Evolutionary conservation across 2,113 vertebrate genomes (phyloP).

Genomic region (Athene noctua): DNA sequence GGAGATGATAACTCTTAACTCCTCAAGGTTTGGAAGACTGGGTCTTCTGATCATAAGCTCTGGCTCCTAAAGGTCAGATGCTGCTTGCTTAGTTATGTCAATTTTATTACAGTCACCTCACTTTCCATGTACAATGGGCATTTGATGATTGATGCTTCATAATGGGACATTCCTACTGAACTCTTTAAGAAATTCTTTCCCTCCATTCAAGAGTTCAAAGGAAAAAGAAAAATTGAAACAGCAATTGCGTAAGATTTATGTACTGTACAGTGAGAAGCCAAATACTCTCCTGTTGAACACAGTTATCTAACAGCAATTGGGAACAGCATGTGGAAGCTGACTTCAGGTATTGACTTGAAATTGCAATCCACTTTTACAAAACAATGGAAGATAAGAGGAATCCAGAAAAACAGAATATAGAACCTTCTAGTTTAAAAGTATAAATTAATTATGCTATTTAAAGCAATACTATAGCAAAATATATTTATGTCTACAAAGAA

Average conservation of each 20-base stretch:
- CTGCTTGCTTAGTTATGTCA: conserved; percentile 59
- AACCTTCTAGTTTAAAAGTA: neutral
- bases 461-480: neutral
- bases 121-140: conserved; percentile 53
- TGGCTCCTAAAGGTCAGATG: conserved; percentile 64
- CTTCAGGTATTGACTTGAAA: conserved; percentile 30
- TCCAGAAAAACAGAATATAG: neutral
- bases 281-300: conserved; percentile 42
- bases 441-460: neutral
- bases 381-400: neutral
- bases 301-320: conserved; percentile 41
- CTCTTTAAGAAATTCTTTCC: conserved; percentile 59
- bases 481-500: neutral
- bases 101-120: conserved; percentile 65
- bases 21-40: conserved; percentile 47
- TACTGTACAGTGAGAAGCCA: conserved; percentile 66
- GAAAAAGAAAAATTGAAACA: conserved; percentile 57
- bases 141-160: conserved; percentile 55
- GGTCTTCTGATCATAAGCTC: conserved; percentile 44
- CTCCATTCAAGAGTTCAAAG: conserved; percentile 66
- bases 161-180: conserved; percentile 59
- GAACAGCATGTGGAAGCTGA: neutral
- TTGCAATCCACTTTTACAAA: neutral
- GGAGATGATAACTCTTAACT: conserved; percentile 61
- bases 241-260: conserved; percentile 66